A percentile compares a stretch with the other conserved stretches of the same genome.
Evolutionary conservation across 2,888 invertebrate species (phyloP).

Genomic region (Hirtodrosophila histrioides): DNA sequence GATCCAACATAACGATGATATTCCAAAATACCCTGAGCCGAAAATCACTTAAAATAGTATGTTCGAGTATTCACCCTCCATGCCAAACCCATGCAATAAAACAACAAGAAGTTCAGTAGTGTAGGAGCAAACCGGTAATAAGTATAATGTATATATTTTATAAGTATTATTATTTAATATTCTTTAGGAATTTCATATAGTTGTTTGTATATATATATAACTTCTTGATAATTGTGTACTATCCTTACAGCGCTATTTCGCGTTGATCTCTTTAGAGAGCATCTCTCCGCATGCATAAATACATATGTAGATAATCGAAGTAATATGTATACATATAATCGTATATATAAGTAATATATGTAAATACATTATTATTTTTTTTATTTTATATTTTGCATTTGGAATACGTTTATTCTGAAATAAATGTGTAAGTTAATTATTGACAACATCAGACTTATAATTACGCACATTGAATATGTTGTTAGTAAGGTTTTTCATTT

Average conservation of each 20-base stretch:
- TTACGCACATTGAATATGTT: constrained; percentile 80
- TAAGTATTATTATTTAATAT: constrained; percentile 51
- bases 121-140: constrained; percentile 73
- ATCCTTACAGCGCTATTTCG: constrained; percentile 34
- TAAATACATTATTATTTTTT: constrained; percentile 28
- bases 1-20: no score
- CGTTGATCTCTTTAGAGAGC: constrained; percentile 11
- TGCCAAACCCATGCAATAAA: constrained; percentile 3
- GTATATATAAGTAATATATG: constrained; percentile 37
- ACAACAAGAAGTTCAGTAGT: constrained; percentile 30
- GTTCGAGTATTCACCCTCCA: no score
- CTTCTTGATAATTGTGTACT: constrained; percentile 49
- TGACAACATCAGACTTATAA: constrained; percentile 83
- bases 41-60: no score
- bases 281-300: constrained; percentile 23
- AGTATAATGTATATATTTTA: constrained; percentile 50
- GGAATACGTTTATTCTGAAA: constrained; percentile 58
- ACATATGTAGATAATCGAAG: constrained; percentile 52
- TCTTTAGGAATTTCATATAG: constrained; percentile 40
- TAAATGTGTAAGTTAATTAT: constrained; percentile 67
- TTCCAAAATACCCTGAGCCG: no score
- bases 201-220: constrained; percentile 60
- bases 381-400: constrained; percentile 36
- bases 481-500: constrained; percentile 42
- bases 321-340: constrained; percentile 51